A percentile compares a stretch with the other conserved stretches of the same genome.
Evolutionary conservation across 2,113 vertebrate species (phyloP).

Genomic region (Sciurus niger): DNA sequence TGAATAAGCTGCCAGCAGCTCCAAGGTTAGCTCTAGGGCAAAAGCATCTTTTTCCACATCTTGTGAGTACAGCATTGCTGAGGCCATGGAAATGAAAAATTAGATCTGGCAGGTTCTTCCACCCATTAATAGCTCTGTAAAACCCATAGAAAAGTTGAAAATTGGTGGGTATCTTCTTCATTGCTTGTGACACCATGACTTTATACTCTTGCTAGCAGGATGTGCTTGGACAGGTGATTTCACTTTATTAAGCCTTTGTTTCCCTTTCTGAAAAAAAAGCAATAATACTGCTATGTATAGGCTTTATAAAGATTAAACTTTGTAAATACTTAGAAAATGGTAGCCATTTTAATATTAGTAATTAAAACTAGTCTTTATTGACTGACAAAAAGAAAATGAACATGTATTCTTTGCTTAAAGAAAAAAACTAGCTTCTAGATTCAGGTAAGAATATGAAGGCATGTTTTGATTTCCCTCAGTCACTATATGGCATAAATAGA

Average conservation of each 20-base stretch:
- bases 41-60: background rate
- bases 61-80: background rate
- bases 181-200: background rate
- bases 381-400: conserved; percentile 15
- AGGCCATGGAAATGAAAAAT: background rate
- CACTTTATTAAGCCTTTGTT: conserved; percentile 11
- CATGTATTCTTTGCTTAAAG: conserved; percentile 2
- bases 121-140: conserved; percentile 22
- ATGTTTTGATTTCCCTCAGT: background rate
- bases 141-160: conserved; percentile 1
- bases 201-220: conserved; percentile 4
- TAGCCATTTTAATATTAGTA: conserved; percentile 53
- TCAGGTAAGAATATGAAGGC: background rate
- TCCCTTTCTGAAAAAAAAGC: background rate
- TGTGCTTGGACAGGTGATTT: background rate
- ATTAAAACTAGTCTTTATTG: conserved; percentile 1
- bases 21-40: background rate
- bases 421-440: background rate
- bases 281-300: background rate
- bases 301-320: conserved; percentile 17
- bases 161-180: background rate
- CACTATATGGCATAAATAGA: background rate
- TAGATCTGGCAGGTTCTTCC: background rate
- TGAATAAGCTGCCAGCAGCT: background rate
- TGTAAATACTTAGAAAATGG: conserved; percentile 26